Base-by-base conservation (phyloP, 2,888 invertebrate species). In the Troides oblongomaculatus region DNA sequence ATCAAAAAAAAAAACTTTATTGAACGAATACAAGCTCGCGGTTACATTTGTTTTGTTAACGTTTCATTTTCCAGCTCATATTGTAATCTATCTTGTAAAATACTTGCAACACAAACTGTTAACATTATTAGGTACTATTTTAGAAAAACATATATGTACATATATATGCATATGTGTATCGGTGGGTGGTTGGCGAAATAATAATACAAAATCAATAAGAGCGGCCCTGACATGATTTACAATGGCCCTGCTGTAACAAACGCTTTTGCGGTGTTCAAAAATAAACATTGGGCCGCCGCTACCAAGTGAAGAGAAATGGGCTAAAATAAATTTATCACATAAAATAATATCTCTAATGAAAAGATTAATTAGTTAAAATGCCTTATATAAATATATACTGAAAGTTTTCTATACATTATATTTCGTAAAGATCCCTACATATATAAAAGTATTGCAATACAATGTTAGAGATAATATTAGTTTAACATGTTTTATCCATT, bases 171-270 rank as follows among this genome's bases (percentile, higher is more conserved):
- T 81, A n/a, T 53, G 85, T 82, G 82, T 84, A 84, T 83, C 78
- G 84, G 83, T 81, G 79, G 82, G 78, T 76, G 80, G 83, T 82
- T 80, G 83, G 81, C 80, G 80, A 80, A 83, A 88, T 21, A 53
- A 88, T 30, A 30, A 90, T 87, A 88, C 79, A 84, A 82, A 88
- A 88, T 92, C 92, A 86, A 92, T 92, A 91, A 83, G 78, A 80
- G 80, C 87, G 88, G 90, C 92, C 92, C 86, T 92, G 92, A 91
- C 92, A 91, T 87, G 84, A 84, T 90, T 92, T 86, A 82, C 84
- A 87, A 82, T 85, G 82, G 85, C 85, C 83, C 83, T 85, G 84
- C 82, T 83, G 84, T 82, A 77, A 77, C 78, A 77, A 80, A 78
- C 79, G 80, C 80, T 82, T n/a, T 56, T 56, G 83, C 79, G 80